Evolutionary conservation across 1,140 invertebrate genomes (phyloP).

Genomic region (Neomicropteryx cornuta): DNA sequence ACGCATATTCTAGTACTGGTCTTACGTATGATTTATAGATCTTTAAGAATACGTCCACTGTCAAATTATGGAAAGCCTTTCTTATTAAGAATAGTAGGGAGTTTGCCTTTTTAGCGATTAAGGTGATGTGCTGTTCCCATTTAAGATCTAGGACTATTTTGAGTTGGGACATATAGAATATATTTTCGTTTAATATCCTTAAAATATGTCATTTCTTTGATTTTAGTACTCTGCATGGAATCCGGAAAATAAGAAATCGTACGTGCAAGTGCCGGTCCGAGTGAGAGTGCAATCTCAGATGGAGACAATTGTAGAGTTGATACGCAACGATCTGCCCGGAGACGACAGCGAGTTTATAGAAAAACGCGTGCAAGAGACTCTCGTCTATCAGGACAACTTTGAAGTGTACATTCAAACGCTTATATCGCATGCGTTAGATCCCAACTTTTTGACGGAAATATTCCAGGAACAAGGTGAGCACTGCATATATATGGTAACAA

Average conservation of each 20-base stretch:
- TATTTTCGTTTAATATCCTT: too few species aligned
- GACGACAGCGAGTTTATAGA: constrained; percentile 62
- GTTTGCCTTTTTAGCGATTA: too few species aligned
- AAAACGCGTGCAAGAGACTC: constrained; percentile 60
- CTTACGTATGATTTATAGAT: too few species aligned
- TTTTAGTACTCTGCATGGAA: constrained; percentile 71
- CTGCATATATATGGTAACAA: neutral
- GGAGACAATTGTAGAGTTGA: constrained; percentile 70
- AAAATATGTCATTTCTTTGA: too few species aligned
- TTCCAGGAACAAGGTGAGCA: constrained; percentile 74
- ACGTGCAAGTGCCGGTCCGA: constrained; percentile 64
- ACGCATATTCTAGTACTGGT: too few species aligned
- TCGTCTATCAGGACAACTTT: constrained; percentile 74
- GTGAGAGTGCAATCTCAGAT: constrained; percentile 58
- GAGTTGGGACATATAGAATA: too few species aligned
- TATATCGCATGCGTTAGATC: constrained; percentile 79
- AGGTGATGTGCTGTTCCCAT: too few species aligned
- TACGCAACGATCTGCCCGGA: constrained; percentile 57
- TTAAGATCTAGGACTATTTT: too few species aligned
- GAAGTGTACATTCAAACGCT: constrained; percentile 85
- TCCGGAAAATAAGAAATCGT: constrained; percentile 64
- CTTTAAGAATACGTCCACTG: too few species aligned
- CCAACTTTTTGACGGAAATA: constrained; percentile 80
- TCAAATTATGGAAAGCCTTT: too few species aligned
- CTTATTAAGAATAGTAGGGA: too few species aligned